These are phyloP conservation scores for Synanthedon formicaeformis DNA, from an alignment of 2,888 invertebrate species.

Conservation along the genomic window DNA sequence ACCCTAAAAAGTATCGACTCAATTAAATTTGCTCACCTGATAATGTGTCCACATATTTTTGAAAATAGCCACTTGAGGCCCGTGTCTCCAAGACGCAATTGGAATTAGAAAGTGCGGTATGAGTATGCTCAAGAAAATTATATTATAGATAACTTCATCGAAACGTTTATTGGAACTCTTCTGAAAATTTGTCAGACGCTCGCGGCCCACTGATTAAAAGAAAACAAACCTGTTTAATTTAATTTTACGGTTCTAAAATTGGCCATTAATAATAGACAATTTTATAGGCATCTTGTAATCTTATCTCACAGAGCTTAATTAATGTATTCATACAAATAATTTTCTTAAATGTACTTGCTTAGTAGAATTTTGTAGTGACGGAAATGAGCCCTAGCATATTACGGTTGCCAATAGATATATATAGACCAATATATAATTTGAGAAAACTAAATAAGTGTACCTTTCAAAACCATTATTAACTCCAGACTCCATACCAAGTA, in stretches of 20 bases:
- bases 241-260: too few species aligned
- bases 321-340: too few species aligned
- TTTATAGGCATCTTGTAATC: too few species aligned
- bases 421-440: too few species aligned
- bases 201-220: constrained; percentile 57
- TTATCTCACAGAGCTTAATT: too few species aligned
- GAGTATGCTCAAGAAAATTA: constrained; percentile 78
- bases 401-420: too few species aligned
- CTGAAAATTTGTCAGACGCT: constrained; percentile 67
- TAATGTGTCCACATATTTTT: constrained; percentile 85
- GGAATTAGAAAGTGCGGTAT: constrained; percentile 79
- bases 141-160: constrained; percentile 80
- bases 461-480: constrained; percentile 68
- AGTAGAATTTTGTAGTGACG: too few species aligned
- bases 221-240: neutral
- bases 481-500: constrained; percentile 73
- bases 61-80: constrained; percentile 77
- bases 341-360: too few species aligned
- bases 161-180: constrained; percentile 74
- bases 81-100: constrained; percentile 78
- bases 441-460: constrained; percentile 14
- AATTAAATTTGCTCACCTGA: constrained; percentile 56
- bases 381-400: too few species aligned
- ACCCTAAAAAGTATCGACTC: too few species aligned
- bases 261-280: too few species aligned